Evolutionary conservation across 1,140 invertebrate species (phyloP).

Genomic region (Panulirus ornatus): DNA sequence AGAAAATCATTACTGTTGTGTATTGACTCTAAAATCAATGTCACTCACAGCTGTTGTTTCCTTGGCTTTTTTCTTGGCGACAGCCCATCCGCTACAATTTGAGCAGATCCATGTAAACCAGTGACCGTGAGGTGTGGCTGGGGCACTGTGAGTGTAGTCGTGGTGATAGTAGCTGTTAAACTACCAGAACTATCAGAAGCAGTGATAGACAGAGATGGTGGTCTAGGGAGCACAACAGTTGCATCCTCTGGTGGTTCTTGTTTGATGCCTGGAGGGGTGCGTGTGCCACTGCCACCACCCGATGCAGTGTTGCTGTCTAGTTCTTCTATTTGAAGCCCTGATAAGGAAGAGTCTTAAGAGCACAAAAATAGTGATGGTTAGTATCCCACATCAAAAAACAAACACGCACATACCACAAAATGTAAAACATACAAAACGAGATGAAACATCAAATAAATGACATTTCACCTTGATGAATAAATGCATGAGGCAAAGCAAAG

Average conservation of each 20-base stretch:
- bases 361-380: slow-evolving; percentile 55
- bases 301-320: slow-evolving; percentile 38
- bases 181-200: not conserved
- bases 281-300: slow-evolving; percentile 1
- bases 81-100: slow-evolving; percentile 81
- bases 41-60: slow-evolving; percentile 85
- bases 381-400: slow-evolving; percentile 36
- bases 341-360: slow-evolving; percentile 70
- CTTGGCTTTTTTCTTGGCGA: slow-evolving; percentile 87
- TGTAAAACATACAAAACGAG: not conserved
- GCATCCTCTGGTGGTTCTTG: slow-evolving; percentile 65
- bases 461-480: too few species aligned
- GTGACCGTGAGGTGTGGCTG: slow-evolving; percentile 46
- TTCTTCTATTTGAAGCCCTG: slow-evolving; percentile 74
- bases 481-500: too few species aligned
- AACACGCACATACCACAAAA: slow-evolving; percentile 47
- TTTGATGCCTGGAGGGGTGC: slow-evolving; percentile 51
- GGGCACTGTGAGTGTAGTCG: slow-evolving; percentile 44
- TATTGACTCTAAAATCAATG: slow-evolving; percentile 51
- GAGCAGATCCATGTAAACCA: slow-evolving; percentile 70
- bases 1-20: too few species aligned
- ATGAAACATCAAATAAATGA: too few species aligned
- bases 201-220: slow-evolving; percentile 15
- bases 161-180: not conserved
- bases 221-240: slow-evolving; percentile 32